Conservation (phyloP, 2,797 vertebrate genomes). For the Macropodus opercularis region DNA sequence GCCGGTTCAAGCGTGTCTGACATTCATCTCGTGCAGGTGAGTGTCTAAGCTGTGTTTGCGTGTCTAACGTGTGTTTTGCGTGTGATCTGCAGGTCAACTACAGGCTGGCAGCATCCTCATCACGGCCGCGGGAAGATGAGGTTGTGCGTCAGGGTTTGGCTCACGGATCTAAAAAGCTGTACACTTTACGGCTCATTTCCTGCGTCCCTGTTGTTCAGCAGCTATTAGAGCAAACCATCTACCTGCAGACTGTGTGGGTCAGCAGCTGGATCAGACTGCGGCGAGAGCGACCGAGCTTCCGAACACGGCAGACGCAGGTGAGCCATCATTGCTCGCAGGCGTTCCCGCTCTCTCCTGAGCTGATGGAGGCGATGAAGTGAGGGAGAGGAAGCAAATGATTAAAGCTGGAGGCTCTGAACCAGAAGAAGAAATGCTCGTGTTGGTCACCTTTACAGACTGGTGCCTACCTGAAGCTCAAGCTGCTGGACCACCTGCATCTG, state of each 20-base stretch:
- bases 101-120: conserved; percentile 64
- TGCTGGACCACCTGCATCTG: conserved; percentile 97
- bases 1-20: conserved; percentile 2
- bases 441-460: not conserved
- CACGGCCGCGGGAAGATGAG: conserved; percentile 67
- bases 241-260: conserved; percentile 61
- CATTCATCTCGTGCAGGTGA: conserved; percentile 6
- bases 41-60: not conserved
- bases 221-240: conserved; percentile 14
- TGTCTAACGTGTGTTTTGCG: conserved; percentile 12
- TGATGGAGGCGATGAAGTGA: conserved; percentile 76
- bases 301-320: conserved; percentile 97
- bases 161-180: conserved; percentile 69
- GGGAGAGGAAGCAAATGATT: not conserved
- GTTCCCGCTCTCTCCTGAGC: conserved; percentile 97
- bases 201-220: conserved; percentile 41
- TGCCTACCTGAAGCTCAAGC: conserved; percentile 90
- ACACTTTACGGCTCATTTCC: conserved; percentile 83
- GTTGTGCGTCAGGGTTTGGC: conserved; percentile 68
- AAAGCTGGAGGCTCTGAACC: conserved; percentile 34
- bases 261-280: conserved; percentile 5
- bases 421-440: not conserved
- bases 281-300: conserved; percentile 87
- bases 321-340: conserved; percentile 98
- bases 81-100: conserved; percentile 44